These are phyloP conservation scores for Coregonus ussuriensis DNA, from an alignment of 2,797 vertebrate genomes.

Conservation along the genomic window DNA sequence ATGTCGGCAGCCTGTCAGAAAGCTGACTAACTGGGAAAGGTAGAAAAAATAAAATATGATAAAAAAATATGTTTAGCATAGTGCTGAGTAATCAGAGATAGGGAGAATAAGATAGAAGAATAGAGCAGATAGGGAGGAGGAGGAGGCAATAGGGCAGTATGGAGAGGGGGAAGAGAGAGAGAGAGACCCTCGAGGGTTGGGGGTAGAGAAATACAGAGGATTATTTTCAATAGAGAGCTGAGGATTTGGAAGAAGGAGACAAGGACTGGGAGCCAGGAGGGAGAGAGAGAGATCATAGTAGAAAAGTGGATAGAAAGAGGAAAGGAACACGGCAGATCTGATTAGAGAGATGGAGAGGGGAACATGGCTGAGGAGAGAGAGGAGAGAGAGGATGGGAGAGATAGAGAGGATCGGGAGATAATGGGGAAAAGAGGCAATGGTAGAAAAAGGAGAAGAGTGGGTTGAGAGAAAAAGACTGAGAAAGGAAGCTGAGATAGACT, in stretches of 20 bases:
- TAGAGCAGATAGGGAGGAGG: conserved; percentile 33
- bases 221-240: conserved; percentile 5
- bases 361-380: background rate
- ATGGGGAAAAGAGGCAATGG: background rate
- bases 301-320: conserved; percentile 13
- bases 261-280: conserved; percentile 1
- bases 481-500: background rate
- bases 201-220: background rate
- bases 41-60: conserved; percentile 35
- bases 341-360: background rate
- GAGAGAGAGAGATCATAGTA: conserved; percentile 9
- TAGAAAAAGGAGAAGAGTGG: background rate
- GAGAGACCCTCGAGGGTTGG: background rate
- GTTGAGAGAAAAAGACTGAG: background rate
- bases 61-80: conserved; percentile 53
- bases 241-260: conserved; percentile 4
- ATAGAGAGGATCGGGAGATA: background rate
- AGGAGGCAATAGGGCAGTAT: conserved; percentile 25
- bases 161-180: too few species aligned
- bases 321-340: background rate
- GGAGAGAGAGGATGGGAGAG: background rate
- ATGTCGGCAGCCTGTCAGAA: conserved; percentile 29
- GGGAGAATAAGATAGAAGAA: conserved; percentile 22
- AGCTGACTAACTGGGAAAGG: conserved; percentile 40
- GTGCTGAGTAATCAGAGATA: conserved; percentile 63